These are phyloP conservation scores for Agrilus cyanescens DNA, from an alignment of 2,888 invertebrate species.

Conservation along the genomic window DNA sequence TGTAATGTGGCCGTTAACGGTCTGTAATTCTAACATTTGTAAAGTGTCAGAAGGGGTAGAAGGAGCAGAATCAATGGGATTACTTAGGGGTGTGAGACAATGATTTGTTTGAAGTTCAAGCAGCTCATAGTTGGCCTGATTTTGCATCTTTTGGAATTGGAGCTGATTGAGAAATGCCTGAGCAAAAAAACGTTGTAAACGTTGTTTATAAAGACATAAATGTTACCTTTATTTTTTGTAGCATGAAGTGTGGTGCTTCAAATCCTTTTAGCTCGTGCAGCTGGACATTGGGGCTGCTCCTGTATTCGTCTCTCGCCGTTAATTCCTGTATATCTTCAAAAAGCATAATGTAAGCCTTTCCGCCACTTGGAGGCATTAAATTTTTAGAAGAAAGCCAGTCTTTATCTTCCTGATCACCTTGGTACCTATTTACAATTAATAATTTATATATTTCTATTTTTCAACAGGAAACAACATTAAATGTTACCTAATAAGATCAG, in stretches of 20 bases:
- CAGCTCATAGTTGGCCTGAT: conserved; percentile 22
- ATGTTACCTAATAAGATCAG: conserved; percentile 44
- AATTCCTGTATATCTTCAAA: conserved; percentile 67
- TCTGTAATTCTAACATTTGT: conserved; percentile 28
- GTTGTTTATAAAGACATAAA: too few relatives aligned
- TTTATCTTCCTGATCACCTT: conserved; percentile 69
- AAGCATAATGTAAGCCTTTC: conserved; percentile 68
- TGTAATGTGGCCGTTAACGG: conserved; percentile 22
- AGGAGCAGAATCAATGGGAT: conserved; percentile 31
- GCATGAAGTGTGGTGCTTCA: conserved; percentile 61
- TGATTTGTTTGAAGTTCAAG: conserved; percentile 28
- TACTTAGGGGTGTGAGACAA: conserved; percentile 30
- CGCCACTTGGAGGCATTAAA: conserved; percentile 65
- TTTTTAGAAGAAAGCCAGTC: conserved; percentile 69
- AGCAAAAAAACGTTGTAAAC: too few relatives aligned
- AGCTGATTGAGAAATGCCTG: conserved; percentile 43
- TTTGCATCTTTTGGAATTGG: conserved; percentile 29
- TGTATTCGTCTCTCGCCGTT: conserved; percentile 60
- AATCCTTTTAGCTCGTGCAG: conserved; percentile 62
- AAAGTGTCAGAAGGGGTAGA: conserved; percentile 33
- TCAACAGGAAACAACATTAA: conserved; percentile 13
- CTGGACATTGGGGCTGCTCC: conserved; percentile 49
- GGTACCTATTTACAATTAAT: conserved; percentile 40
- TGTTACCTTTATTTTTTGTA: conserved; percentile 52
- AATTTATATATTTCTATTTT: background rate